These are phyloP conservation scores for Papilio aristodemus DNA, from an alignment of 1,140 invertebrate genomes.

Conservation along the genomic window DNA sequence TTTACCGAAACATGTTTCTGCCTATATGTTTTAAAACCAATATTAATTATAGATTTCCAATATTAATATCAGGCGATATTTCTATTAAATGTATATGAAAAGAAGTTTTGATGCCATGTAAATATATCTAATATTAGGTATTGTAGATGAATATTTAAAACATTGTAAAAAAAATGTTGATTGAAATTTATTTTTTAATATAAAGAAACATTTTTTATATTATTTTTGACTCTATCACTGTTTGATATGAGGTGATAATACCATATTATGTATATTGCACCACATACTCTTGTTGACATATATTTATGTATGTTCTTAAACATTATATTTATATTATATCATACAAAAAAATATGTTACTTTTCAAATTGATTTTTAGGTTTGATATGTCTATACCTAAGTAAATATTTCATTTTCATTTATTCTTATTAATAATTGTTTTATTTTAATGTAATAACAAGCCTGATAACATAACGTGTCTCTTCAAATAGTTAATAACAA, in stretches of 20 bases:
- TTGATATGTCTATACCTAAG: too few relatives aligned
- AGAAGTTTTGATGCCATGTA: conserved; percentile 50
- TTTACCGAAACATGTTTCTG: conserved; percentile 43
- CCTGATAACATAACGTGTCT: too few relatives aligned
- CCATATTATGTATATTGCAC: too few relatives aligned
- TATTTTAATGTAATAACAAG: too few relatives aligned
- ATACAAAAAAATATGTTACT: too few relatives aligned
- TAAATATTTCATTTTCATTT: too few relatives aligned
- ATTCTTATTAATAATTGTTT: too few relatives aligned
- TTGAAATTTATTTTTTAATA: conserved; percentile 40
- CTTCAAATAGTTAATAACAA: not conserved
- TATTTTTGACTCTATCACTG: not conserved
- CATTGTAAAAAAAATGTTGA: conserved; percentile 46
- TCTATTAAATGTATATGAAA: conserved; percentile 42
- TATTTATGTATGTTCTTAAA: too few relatives aligned
- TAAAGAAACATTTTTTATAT: conserved; percentile 41
- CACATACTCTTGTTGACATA: too few relatives aligned
- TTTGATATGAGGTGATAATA: too few relatives aligned
- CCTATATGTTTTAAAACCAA: not conserved
- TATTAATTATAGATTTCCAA: conserved; percentile 42
- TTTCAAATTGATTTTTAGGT: too few relatives aligned
- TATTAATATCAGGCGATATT: conserved; percentile 46
- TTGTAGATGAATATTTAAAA: conserved; percentile 53
- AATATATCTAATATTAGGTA: conserved; percentile 56
- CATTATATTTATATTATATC: too few relatives aligned